A percentile compares a stretch with the other conserved stretches of the same genome.
Conservation (phyloP, 2,888 invertebrate genomes). For the Halictus quadricinctus region DNA sequence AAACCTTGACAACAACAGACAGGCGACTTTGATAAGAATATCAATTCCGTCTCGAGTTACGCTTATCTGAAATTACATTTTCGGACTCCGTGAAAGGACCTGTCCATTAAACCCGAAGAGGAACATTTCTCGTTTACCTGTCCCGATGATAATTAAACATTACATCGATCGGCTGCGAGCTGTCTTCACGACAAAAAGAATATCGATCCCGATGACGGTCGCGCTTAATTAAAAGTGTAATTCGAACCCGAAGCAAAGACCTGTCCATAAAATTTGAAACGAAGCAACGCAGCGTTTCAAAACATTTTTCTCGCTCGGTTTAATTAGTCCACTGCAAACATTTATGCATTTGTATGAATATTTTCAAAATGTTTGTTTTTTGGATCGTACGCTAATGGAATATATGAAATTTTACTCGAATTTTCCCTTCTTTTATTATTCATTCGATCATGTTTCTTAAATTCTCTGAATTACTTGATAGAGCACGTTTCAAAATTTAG, state of each 20-base stretch:
- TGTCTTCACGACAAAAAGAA: neutral
- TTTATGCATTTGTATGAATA: neutral
- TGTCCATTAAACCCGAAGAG: neutral
- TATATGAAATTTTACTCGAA: neutral
- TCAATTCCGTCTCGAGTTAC: constrained; percentile 13
- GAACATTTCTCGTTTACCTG: neutral
- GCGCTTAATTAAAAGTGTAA: neutral
- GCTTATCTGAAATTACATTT: neutral
- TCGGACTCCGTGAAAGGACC: neutral
- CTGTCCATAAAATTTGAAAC: neutral
- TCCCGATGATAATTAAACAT: neutral
- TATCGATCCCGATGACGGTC: neutral
- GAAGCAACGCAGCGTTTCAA: neutral
- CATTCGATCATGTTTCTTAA: neutral
- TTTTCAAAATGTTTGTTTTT: neutral
- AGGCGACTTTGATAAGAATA: neutral
- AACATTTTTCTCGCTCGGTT: neutral
- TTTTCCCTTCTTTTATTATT: neutral
- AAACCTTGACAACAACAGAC: neutral
- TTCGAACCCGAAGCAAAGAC: neutral
- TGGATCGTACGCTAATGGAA: neutral
- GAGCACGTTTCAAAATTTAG: neutral
- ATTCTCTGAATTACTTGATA: neutral
- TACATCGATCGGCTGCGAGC: neutral
- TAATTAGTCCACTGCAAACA: neutral